Evolutionary conservation across 2,888 invertebrate species (phyloP).

Genomic region (Caenorhabditis plicata): DNA sequence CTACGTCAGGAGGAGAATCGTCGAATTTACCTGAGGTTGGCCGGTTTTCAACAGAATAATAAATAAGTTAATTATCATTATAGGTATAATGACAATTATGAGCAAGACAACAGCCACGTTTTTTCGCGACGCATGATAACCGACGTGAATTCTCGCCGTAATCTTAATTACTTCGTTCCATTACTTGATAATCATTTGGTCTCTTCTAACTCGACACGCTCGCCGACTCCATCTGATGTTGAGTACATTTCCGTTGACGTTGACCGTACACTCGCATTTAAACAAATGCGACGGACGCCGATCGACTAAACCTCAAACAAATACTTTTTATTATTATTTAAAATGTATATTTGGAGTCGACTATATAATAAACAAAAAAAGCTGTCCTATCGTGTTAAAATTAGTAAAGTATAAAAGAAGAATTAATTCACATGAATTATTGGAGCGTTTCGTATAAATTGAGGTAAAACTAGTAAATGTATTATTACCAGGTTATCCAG

Average conservation of each 20-base stretch:
- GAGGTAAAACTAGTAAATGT: too few relatives aligned
- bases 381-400: too few relatives aligned
- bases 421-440: too few relatives aligned
- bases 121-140: too few relatives aligned
- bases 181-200: background rate
- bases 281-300: conserved; percentile 20
- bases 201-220: conserved; percentile 12
- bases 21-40: too few relatives aligned
- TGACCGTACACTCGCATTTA: conserved; percentile 26
- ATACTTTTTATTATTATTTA: conserved; percentile 3
- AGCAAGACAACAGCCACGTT: background rate
- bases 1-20: conserved; percentile 12
- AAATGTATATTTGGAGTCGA: background rate
- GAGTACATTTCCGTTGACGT: conserved; percentile 33
- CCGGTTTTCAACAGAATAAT: too few relatives aligned
- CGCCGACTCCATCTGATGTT: conserved; percentile 28
- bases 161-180: conserved; percentile 31
- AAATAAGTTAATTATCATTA: too few relatives aligned
- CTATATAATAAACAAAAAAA: too few relatives aligned
- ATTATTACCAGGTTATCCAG: too few relatives aligned
- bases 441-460: too few relatives aligned
- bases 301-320: conserved; percentile 10
- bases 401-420: too few relatives aligned
- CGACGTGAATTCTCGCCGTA: conserved; percentile 6
- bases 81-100: too few relatives aligned